Evolutionary conservation across 2,113 vertebrate genomes (phyloP), one percentile per base, ranked within the genome.

Genomic region (Corynorhinus townsendii): DNA sequence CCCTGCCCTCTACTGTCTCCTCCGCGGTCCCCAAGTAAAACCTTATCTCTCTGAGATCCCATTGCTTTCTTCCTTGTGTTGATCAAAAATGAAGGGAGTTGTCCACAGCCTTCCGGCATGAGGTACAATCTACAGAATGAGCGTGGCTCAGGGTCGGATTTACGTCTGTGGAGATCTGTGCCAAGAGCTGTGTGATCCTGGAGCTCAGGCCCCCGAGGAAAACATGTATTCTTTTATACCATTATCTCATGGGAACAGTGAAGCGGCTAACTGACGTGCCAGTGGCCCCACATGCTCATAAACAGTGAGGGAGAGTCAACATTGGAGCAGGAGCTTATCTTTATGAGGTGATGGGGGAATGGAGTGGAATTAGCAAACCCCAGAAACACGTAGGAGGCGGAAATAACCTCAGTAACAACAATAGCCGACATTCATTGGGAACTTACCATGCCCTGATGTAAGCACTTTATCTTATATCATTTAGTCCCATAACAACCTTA

Each of bases 11-110:
- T 7, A 6, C 87, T 4, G 24, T 80, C 90, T 69, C 52, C 40
- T 38, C 43, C 2, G 1, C 11, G n/a, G 26, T 45, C n/a, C 49
- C 87, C 86, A 90, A 76, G 33, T 26, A 80, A 30, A 49, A 17
- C 28, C 80, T 96, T 82, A 68, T 97, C 90, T 95, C 59, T 83
- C 88, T 38, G 64, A 85, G 93, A n/a, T 54, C 54, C 62, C 43
- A 20, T 86, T 2, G n/a, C 95, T 83, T 91, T 64, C 86, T 96
- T 56, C 66, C 62, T 97, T 96, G 95, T 83, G 92, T 89, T 89
- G 85, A 91, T 95, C 86, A 87, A 26, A 93, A 59, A 11, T 11
- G 66, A 54, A 10, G 85, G 59, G 69, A 14, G 6, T 90, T 89
- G 94, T n/a, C 90, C 93, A 5, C 56, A 2, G 35, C 19, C 68